These are phyloP conservation scores for Spea hammondii DNA, from an alignment of 2,797 vertebrate genomes.

Conservation along the genomic window DNA sequence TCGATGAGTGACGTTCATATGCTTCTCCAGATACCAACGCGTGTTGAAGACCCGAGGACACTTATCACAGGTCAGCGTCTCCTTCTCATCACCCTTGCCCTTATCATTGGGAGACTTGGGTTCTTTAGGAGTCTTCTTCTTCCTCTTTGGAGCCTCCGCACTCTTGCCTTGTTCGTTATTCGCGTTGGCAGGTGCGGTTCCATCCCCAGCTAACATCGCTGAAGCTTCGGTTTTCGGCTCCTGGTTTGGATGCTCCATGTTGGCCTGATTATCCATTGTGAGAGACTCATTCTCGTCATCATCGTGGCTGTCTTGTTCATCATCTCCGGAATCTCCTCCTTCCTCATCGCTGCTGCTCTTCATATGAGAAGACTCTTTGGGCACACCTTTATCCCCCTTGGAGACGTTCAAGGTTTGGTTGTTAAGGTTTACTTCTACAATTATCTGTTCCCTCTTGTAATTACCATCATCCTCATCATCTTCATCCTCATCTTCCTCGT, in stretches of 20 bases:
- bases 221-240: conserved; percentile 74
- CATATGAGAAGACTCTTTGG: conserved; percentile 79
- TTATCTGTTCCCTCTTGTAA: conserved; percentile 97
- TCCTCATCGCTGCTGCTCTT: conserved; percentile 88
- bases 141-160: conserved; percentile 77
- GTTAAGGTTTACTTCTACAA: conserved; percentile 98
- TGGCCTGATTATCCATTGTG: conserved; percentile 58
- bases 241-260: conserved; percentile 74
- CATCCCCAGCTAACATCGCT: conserved; percentile 69
- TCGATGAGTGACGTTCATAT: conserved; percentile 97
- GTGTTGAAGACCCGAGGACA: conserved; percentile 98
- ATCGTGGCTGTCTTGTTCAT: conserved; percentile 77
- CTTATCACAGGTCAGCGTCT: conserved; percentile 95
- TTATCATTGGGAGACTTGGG: conserved; percentile 71
- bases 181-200: conserved; percentile 72
- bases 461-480: conserved; percentile 77
- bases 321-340: conserved; percentile 80
- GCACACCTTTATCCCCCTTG: conserved; percentile 90
- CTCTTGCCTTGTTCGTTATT: conserved; percentile 81
- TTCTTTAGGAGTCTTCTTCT: conserved; percentile 75
- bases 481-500: conserved; percentile 60
- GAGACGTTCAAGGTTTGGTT: conserved; percentile 98
- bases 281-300: conserved; percentile 66
- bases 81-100: conserved; percentile 86
- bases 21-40: conserved; percentile 98